Evolutionary conservation across 2,797 vertebrate species (phyloP), one percentile per base, ranked within the genome.

Genomic region (Meda fulgida): DNA sequence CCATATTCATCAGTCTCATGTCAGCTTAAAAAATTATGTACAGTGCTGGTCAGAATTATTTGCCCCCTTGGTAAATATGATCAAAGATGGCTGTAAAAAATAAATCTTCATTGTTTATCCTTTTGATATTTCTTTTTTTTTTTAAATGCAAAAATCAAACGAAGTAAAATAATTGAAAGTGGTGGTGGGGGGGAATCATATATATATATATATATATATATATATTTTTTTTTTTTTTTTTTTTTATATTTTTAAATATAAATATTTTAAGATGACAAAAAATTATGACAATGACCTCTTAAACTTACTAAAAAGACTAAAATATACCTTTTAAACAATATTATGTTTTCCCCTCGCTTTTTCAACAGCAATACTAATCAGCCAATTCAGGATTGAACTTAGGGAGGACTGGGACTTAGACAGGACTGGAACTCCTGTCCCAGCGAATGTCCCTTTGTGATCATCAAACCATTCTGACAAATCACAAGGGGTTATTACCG

Each of bases 401-500:
- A 23, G 43, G n/a, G n/a, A n/a, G n/a, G n/a, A n/a, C n/a, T n/a
- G n/a, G n/a, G n/a, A n/a, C n/a, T n/a, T n/a, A n/a, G n/a, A n/a
- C n/a, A n/a, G n/a, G n/a, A n/a, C n/a, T n/a, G n/a, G n/a, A n/a
- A 73, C 70, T 34, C 9, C 70, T 63, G 55, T 73, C 70, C 46
- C 6, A 46, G 29, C 16, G 23, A 48, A 66, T 51, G 46, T 80
- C 13, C 7, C 26, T 46, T 65, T 63, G 38, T 60, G 53, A 72
- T 40, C 67, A 46, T 5, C 5, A 19, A 71, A 72, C 69, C 55
- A 23, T 66, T 63, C 55, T 63, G 81, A 73, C 55, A 63, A 48
- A 83, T 75, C 70, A 75, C 81, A 76, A 18, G 60, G 72, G 81
- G 71, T 83, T 83, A 76, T 81, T 71, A 34, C n/a, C 21, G 14